Conservation (phyloP, 2,797 vertebrate species). For the Morus bassanus region DNA sequence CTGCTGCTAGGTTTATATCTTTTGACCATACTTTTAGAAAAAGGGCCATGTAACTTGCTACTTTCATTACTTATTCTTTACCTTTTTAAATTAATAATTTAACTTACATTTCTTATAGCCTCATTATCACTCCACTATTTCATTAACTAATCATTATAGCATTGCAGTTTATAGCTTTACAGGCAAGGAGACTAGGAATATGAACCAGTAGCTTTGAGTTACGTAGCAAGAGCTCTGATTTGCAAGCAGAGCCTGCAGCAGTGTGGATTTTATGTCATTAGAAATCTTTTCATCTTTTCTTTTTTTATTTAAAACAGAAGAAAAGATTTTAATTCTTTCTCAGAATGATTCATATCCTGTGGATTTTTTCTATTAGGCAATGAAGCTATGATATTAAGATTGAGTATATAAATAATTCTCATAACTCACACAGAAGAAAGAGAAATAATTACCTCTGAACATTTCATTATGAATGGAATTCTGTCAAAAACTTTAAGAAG, state of each 20-base stretch:
- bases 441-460: slow-evolving; percentile 75
- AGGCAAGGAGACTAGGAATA: slow-evolving; percentile 9
- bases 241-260: slow-evolving; percentile 65
- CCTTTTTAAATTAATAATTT: slow-evolving; percentile 83
- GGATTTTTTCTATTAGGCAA: slow-evolving; percentile 73
- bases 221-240: slow-evolving; percentile 33
- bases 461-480: slow-evolving; percentile 75
- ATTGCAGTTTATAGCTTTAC: slow-evolving; percentile 74
- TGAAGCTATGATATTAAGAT: slow-evolving; percentile 71
- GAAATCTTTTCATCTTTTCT: slow-evolving; percentile 69
- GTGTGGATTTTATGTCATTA: slow-evolving; percentile 72
- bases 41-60: slow-evolving; percentile 36
- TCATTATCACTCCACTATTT: slow-evolving; percentile 74
- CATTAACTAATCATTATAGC: slow-evolving; percentile 76
- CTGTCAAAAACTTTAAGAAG: slow-evolving; percentile 69
- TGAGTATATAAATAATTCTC: slow-evolving; percentile 76
- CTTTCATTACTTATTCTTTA: slow-evolving; percentile 73
- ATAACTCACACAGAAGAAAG: slow-evolving; percentile 72
- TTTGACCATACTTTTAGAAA: slow-evolving; percentile 62
- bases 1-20: slow-evolving; percentile 73
- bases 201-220: slow-evolving; percentile 39
- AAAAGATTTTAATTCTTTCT: slow-evolving; percentile 65
- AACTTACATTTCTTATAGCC: slow-evolving; percentile 71
- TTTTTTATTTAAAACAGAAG: slow-evolving; percentile 63
- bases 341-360: slow-evolving; percentile 73